Conservation (phyloP, 2,888 invertebrate genomes). For the Synergus japonicus region DNA sequence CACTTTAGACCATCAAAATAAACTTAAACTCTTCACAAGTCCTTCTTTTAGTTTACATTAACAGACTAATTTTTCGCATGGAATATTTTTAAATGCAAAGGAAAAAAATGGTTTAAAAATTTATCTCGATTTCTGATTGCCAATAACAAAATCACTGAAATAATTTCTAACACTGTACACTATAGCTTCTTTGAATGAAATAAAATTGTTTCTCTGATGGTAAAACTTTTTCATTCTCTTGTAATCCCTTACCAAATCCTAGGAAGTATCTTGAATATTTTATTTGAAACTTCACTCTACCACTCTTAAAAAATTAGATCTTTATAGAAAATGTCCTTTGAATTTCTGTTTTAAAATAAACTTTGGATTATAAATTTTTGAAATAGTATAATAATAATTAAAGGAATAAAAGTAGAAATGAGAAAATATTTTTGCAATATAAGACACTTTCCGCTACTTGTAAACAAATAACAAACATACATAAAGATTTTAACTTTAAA, state of each 20-base stretch:
- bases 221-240: not conserved
- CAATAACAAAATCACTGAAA: not conserved
- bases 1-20: not conserved
- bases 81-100: not conserved
- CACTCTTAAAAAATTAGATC: no score
- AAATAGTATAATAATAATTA: no score
- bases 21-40: not conserved
- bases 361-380: no score
- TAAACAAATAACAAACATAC: not conserved
- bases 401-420: no score
- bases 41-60: not conserved
- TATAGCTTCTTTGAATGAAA: not conserved
- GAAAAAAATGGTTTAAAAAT: not conserved
- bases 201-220: not conserved
- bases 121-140: not conserved
- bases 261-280: not conserved
- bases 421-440: no score
- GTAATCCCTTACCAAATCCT: not conserved
- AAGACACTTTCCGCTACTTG: not conserved
- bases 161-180: not conserved
- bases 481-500: not conserved
- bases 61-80: not conserved
- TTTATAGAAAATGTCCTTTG: no score
- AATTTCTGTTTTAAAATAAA: no score
- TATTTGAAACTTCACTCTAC: no score